Evolutionary conservation across 2,888 invertebrate species (phyloP), one percentile per base, ranked within the genome.

Genomic region (Andrena bucephala): DNA sequence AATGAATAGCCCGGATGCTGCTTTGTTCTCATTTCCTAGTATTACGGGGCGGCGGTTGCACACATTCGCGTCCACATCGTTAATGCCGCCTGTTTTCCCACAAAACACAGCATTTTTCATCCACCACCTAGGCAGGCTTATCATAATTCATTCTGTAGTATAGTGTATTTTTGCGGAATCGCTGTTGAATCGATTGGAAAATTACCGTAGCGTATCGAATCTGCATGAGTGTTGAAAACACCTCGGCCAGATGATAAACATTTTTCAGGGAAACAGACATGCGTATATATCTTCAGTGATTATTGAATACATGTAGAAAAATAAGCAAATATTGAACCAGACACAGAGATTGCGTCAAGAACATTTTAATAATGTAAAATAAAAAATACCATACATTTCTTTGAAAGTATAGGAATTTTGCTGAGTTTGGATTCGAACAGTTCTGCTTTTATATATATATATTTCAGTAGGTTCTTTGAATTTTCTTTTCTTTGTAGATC

Each of bases 11-110:
- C 48, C 68, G 77, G 72, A 62, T 59, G 63, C 62, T 70, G 81
- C 88, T 87, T 87, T 87, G 88, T 87, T 81, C 79, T 81, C 85
- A 63, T 87, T 87, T 81, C 81, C 77, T 57, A 83, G 79, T 73
- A 77, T 85, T 85, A 87, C 75, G 24, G 52, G 33, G 68, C 59
- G 54, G 42, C 63, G 77, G 54, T 13, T 66, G 59, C 68, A 50
- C 76, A 76, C 73, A 85, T 67, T 72, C 80, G 70, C 62, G 59
- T 33, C 52, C 67, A 7, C 74, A 50, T 69, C 72, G 82, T 82
- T 82, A 85, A 85, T 77, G 76, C 77, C 77, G 73, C 78, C 73
- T 80, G 77, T 85, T 84, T 77, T 80, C 62, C 7, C 65, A 10
- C 74, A 59, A 77, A 77, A 81, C 57, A 81, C 74, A 62, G 66